These are phyloP conservation scores for Sula dactylatra DNA, from an alignment of 2,113 vertebrate genomes.

Conservation along the genomic window DNA sequence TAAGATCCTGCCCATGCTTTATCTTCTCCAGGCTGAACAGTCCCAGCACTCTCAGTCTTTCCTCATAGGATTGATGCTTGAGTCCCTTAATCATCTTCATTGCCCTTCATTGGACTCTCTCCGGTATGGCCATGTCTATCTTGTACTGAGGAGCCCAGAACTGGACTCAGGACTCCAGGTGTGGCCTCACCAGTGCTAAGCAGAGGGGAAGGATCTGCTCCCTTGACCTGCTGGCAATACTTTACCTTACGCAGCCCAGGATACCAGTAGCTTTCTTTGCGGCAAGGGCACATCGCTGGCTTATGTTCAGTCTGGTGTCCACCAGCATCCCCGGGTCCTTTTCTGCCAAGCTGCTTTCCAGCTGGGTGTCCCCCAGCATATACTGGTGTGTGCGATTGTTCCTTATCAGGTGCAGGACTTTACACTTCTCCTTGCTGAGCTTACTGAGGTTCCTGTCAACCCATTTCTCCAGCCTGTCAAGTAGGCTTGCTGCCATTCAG, in stretches of 20 bases:
- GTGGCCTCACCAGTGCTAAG: background rate
- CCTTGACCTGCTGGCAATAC: background rate
- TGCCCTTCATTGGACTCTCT: background rate
- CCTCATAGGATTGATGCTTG: background rate
- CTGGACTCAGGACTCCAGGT: background rate
- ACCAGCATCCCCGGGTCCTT: background rate
- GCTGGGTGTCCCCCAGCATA: background rate
- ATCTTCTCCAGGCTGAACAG: background rate
- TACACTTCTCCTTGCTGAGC: background rate
- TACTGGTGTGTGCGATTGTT: background rate
- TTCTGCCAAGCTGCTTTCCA: background rate
- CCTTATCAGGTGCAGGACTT: background rate
- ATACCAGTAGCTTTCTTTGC: fast-evolving
- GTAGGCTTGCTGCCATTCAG: background rate
- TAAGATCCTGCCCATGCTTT: background rate
- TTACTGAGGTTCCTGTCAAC: background rate
- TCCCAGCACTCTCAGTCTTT: background rate
- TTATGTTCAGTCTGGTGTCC: background rate
- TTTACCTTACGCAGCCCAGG: background rate
- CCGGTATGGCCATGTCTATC: background rate
- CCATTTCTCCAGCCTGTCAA: background rate
- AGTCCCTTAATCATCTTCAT: background rate
- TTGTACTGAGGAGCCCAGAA: background rate
- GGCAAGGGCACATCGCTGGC: fast-evolving
- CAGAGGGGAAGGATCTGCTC: background rate